Evolutionary conservation across 2,888 invertebrate species (phyloP).

Genomic region (Phrixothrix hirtus): DNA sequence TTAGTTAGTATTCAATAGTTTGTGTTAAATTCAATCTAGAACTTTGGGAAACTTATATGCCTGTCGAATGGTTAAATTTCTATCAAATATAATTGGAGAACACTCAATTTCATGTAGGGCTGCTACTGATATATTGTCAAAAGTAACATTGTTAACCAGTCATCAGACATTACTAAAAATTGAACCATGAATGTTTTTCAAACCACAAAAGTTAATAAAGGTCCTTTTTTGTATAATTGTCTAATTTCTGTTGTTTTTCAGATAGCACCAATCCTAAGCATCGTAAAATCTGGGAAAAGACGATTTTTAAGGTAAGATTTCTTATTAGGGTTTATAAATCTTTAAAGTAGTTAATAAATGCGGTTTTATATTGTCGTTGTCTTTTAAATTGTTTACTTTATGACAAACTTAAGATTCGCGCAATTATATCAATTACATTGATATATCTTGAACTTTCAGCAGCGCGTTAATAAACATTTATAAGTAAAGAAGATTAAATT

Average conservation of each 20-base stretch:
- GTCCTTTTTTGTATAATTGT: too few relatives aligned
- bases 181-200: too few relatives aligned
- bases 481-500: constrained; percentile 36
- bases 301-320: constrained; percentile 1
- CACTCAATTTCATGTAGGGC: constrained; percentile 29
- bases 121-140: constrained; percentile 32
- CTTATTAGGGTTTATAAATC: too few relatives aligned
- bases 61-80: constrained; percentile 14
- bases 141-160: constrained; percentile 34
- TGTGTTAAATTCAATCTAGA: not conserved
- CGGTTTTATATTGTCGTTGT: too few relatives aligned
- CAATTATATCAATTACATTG: constrained; percentile 35
- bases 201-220: too few relatives aligned
- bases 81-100: constrained; percentile 13
- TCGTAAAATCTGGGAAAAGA: too few relatives aligned
- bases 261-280: not conserved
- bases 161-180: constrained; percentile 31
- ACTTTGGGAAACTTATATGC: constrained; percentile 11
- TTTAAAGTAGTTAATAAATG: too few relatives aligned
- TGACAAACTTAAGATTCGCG: constrained; percentile 26
- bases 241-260: not conserved
- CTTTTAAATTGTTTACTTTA: too few relatives aligned
- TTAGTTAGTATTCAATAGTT: constrained; percentile 7
- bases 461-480: constrained; percentile 31
- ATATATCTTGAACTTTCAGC: constrained; percentile 31